Base-by-base conservation (phyloP, 2,888 invertebrate genomes). In the Chironomus riparius region DNA sequence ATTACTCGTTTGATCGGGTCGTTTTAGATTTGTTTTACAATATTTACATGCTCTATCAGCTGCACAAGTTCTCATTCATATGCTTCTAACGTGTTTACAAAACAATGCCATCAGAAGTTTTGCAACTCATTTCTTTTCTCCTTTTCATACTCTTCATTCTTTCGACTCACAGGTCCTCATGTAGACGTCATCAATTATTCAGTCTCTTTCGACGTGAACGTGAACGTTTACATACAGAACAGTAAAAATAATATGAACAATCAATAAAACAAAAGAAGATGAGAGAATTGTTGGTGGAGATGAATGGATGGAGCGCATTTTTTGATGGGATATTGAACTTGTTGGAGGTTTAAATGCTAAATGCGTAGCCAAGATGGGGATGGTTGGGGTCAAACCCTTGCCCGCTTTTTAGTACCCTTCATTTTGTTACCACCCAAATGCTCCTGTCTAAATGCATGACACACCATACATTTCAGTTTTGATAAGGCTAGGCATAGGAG, bases 11-110 rank as follows among this genome's bases (percentile, higher is more conserved):
- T 71, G 71, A 71, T 71, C 71, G 71, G 22, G 22, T 10, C 38
- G 38, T 56, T 13, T 24, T 71, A 24, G 71, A 71, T 71, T 71
- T 71, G 71, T 71, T 71, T 71, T 71, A 50, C 71, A 71, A 71
- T 71, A 71, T 71, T 71, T 71, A 71, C 70, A 10, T 48, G 70
- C 47, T 47, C 28, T 47, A 71, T 24, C 71, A 71, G 71, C 50
- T 71, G 71, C 47, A 22, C 22, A 24, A 28, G 12, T 47, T 71
- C 71, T 12, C 71, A 71, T 65, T 13, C 65, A 24, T 12, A 65
- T 65, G 10, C 7, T 7, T 38, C 38, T 38, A 24, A 21, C 22
- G 21, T 71, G 71, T 71, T 71, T 71, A 71, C 71, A 71, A 50
- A 71, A 38, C 47, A 68, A 68, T 21, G 65, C 65, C 28, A 68